Conservation (phyloP, 2,888 invertebrate species). For the Melanostoma scalare region DNA sequence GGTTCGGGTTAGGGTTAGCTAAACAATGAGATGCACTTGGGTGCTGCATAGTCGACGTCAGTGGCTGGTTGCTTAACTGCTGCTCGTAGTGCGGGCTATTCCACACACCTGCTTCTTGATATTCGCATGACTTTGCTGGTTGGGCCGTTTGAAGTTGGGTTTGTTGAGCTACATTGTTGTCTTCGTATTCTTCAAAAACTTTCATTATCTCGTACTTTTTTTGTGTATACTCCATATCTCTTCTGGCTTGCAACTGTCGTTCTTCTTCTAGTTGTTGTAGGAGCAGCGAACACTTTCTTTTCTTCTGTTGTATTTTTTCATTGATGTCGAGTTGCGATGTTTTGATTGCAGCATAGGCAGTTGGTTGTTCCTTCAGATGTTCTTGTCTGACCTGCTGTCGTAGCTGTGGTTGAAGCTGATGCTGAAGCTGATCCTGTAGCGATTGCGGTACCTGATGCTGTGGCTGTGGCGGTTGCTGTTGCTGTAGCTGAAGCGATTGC, state of each 20-base stretch:
- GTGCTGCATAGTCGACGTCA: conserved; percentile 8
- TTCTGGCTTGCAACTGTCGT: background rate
- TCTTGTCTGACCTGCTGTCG: too few species aligned
- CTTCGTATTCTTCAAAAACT: background rate
- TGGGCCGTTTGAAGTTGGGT: background rate
- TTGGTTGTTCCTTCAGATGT: too few species aligned
- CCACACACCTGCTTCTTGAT: background rate
- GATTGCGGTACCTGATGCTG: too few species aligned
- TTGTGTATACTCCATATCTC: background rate
- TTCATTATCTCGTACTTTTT: conserved; percentile 6
- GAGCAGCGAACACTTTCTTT: background rate
- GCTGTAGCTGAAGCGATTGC: too few species aligned
- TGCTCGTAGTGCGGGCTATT: background rate
- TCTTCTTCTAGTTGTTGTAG: conserved; percentile 14
- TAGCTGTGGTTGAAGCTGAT: too few species aligned
- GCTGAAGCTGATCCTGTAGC: too few species aligned
- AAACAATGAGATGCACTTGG: background rate
- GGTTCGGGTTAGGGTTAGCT: background rate
- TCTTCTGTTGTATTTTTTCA: background rate
- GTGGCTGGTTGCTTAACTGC: background rate
- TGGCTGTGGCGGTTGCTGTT: too few species aligned
- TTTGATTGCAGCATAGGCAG: too few species aligned
- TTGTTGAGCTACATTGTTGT: background rate
- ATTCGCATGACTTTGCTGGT: background rate
- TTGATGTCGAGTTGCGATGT: background rate